phyloP scores from a whole-genome alignment of 2,113 vertebrate species.

The Chauna torquata region DNA sequence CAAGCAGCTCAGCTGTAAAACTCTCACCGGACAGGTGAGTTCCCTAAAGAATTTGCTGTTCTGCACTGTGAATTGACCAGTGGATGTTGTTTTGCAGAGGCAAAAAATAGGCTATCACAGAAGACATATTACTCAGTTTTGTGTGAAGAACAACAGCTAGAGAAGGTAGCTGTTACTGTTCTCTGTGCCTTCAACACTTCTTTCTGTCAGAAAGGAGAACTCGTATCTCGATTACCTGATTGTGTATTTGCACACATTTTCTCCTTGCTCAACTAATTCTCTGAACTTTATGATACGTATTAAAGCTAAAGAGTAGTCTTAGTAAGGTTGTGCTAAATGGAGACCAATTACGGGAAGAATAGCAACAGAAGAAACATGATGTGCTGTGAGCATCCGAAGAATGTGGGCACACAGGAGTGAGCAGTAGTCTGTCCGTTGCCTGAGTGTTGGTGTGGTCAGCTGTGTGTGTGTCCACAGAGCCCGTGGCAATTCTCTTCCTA shows the following conservation, averaged over 20 bases:
- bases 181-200: neutral
- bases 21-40: neutral
- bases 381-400: neutral
- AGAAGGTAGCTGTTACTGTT: neutral
- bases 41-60: neutral
- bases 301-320: slow-evolving; percentile 35
- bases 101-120: neutral
- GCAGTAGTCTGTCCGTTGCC: neutral
- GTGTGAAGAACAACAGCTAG: neutral
- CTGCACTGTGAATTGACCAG: neutral
- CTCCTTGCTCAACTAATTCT: neutral
- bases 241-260: neutral
- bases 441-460: neutral
- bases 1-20: neutral
- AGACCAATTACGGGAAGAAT: neutral
- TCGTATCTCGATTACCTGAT: neutral
- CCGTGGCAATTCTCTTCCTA: neutral
- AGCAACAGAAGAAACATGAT: neutral
- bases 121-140: neutral
- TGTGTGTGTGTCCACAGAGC: neutral
- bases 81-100: neutral
- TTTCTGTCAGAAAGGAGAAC: neutral
- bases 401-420: neutral
- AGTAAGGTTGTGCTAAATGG: neutral
- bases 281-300: neutral